Evolutionary conservation across 2,888 invertebrate species (phyloP).

Genomic region (Melieria omissa): DNA sequence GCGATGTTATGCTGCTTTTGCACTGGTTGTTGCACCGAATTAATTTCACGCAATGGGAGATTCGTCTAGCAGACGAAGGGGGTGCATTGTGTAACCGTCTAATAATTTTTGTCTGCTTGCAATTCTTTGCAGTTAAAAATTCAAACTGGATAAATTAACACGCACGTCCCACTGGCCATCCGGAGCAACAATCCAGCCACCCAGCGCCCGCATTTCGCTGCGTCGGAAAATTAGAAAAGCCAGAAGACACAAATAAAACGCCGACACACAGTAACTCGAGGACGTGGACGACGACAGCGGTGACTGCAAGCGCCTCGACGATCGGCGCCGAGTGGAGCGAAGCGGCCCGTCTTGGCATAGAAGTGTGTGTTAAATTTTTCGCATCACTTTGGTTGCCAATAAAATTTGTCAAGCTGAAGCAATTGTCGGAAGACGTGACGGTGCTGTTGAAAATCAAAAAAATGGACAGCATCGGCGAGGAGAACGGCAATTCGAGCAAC

Average conservation of each 20-base stretch:
- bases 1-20: neutral
- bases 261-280: too few species aligned
- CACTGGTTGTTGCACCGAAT: neutral
- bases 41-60: conserved; percentile 1
- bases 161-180: conserved; percentile 42
- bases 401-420: conserved; percentile 68
- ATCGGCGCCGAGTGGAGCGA: too few species aligned
- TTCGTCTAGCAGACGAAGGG: conserved; percentile 2
- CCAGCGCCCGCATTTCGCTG: conserved; percentile 6
- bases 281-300: too few species aligned
- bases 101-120: conserved; percentile 18
- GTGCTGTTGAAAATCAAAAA: conserved; percentile 69
- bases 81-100: neutral
- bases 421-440: conserved; percentile 71
- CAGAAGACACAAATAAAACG: conserved; percentile 10
- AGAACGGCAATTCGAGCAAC: conserved; percentile 69
- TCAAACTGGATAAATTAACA: conserved; percentile 61
- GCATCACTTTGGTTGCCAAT: conserved; percentile 30
- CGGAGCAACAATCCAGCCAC: conserved; percentile 44
- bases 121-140: conserved; percentile 44
- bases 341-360: neutral
- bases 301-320: too few species aligned
- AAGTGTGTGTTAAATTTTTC: conserved; percentile 3
- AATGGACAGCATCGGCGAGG: conserved; percentile 94
- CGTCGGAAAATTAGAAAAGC: conserved; percentile 12